Evolutionary conservation across 2,797 vertebrate species (phyloP).

Genomic region (Taenioides sp.): DNA sequence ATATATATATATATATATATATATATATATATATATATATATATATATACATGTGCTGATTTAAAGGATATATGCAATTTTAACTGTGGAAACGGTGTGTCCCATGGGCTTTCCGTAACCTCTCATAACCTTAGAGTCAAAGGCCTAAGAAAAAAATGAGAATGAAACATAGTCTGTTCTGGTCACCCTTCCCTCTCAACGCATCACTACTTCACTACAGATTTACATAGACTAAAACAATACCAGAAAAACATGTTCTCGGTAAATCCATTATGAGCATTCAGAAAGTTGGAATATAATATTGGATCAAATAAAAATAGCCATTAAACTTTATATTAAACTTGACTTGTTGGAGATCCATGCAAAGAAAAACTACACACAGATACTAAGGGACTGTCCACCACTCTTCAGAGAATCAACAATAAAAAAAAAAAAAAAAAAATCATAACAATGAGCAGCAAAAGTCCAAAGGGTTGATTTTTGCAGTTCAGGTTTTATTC

Average conservation of each 20-base stretch:
- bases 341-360: slow-evolving; percentile 68
- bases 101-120: slow-evolving; percentile 58
- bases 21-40: too few relatives aligned
- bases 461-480: slow-evolving; percentile 68
- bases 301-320: slow-evolving; percentile 37
- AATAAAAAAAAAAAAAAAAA: slow-evolving; percentile 47
- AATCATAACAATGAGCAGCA: slow-evolving; percentile 80
- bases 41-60: slow-evolving; percentile 16
- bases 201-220: slow-evolving; percentile 26
- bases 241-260: slow-evolving; percentile 6
- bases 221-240: slow-evolving; percentile 28
- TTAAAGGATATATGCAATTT: slow-evolving; percentile 52
- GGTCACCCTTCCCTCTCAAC: slow-evolving; percentile 30
- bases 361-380: slow-evolving; percentile 67
- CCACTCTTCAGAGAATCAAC: slow-evolving; percentile 72
- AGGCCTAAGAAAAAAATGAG: slow-evolving; percentile 44
- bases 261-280: background rate
- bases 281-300: slow-evolving; percentile 12
- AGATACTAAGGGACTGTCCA: slow-evolving; percentile 69
- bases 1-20: too few relatives aligned
- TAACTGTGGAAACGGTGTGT: slow-evolving; percentile 51
- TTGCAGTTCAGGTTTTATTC: slow-evolving; percentile 57
- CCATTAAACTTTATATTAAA: slow-evolving; percentile 61
- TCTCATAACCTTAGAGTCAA: slow-evolving; percentile 58
- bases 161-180: slow-evolving; percentile 35